phyloP scores from a whole-genome alignment of 2,113 vertebrate species.

The Nycticebus coucang region DNA sequence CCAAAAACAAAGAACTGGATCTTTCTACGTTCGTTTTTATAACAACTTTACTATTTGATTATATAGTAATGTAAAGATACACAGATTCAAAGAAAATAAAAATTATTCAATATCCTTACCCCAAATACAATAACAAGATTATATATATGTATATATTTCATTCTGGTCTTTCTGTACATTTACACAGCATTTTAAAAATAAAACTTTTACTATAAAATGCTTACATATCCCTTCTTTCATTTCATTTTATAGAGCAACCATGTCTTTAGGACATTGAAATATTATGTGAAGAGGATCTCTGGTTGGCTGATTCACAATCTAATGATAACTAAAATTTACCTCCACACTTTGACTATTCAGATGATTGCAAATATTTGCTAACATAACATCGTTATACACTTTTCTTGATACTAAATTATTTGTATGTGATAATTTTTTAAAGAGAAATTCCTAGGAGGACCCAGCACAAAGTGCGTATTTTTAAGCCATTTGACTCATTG shows the following conservation, averaged over 20 bases:
- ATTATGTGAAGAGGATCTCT: constrained; percentile 21
- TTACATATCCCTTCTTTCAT: background rate
- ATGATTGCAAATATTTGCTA: constrained; percentile 27
- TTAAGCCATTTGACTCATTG: constrained; percentile 36
- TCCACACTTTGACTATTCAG: constrained; percentile 10
- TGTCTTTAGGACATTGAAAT: background rate
- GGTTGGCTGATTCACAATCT: constrained; percentile 22
- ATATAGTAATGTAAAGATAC: no score
- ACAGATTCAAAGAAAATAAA: constrained; percentile 14
- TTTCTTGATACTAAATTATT: constrained; percentile 1
- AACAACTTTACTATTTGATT: no score
- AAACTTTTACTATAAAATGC: constrained; percentile 6
- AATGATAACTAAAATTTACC: background rate
- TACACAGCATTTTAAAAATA: constrained; percentile 39
- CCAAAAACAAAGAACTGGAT: no score
- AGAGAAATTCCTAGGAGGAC: constrained; percentile 24
- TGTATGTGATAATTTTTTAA: background rate
- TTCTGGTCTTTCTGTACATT: background rate
- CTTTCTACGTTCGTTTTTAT: no score
- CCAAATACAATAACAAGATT: background rate
- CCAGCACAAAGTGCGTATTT: constrained; percentile 10
- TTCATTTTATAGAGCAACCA: background rate
- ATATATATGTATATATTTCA: background rate
- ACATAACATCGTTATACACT: background rate
- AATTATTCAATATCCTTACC: background rate